Base-by-base conservation (phyloP, 2,797 vertebrate species). In the Chelon labrosus region DNA sequence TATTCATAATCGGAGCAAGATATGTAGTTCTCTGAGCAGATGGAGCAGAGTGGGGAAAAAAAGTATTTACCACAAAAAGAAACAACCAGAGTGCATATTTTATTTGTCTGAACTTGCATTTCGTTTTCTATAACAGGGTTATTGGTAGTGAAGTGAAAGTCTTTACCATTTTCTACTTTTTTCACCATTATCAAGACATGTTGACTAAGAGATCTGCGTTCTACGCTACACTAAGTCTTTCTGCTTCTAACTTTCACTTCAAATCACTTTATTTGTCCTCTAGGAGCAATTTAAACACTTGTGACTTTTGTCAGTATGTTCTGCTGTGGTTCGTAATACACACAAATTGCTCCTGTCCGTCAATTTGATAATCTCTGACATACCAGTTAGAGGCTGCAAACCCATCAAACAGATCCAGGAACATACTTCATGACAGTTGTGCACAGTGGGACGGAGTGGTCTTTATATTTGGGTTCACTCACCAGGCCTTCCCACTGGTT, bases 401-500 rank as follows among this genome's bases (percentile, higher is more conserved):
- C 14, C 25, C 27, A 53, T 71, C 19, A 49, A 70, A n/a, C 63
- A 38, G 38, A 60, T 50, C 6, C 52, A 59, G 42, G 17, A 61
- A 64, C 53, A 54, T 17, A 42, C 67, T 67, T 52, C 1, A 25
- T 58, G 60, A 70, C 16, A 49, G 58, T 6, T 51, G 31, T 46
- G 54, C 57, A 59, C 11, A 5, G 51, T 41, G 49, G 19, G 53
- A 22, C 47, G 59, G 17, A 68, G 16, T 55, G 14, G 22, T 82
- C 49, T 61, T 74, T 35, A 47, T 60, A 31, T 59, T 16, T 41
- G 38, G 50, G 55, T 27, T 79, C 53, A 84, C 96, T 93, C 94
- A 99, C 98, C 98, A 99, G 55, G 93, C 93, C 85, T 94, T 97
- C 7, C 78, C 93, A 46, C 73, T 84, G 82, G 94, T 91, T 88